Percentiles rank a stretch among this genome's conserved stretches.
Evolutionary conservation across 2,113 vertebrate genomes (phyloP).

Genomic region (Romanogobio albipinnatus): DNA sequence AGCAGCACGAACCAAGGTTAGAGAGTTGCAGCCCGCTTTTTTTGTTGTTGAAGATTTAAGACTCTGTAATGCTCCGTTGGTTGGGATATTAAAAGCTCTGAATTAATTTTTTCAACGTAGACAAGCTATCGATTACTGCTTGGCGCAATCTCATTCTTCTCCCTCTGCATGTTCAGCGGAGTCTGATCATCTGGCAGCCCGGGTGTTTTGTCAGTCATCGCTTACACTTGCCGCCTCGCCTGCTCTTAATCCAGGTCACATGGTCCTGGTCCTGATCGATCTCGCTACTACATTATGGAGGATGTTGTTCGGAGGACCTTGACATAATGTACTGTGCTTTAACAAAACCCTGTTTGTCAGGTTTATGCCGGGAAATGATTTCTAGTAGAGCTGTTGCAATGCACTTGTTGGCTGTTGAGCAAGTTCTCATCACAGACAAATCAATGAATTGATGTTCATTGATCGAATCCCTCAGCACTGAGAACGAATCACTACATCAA

Average conservation of each 20-base stretch:
- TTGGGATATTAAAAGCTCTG: constrained; percentile 30
- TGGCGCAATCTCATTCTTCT: not conserved
- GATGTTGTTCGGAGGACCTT: constrained; percentile 34
- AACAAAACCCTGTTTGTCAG: constrained; percentile 27
- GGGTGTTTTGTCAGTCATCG: constrained; percentile 2
- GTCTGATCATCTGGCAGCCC: constrained; percentile 1
- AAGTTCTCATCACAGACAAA: constrained; percentile 15
- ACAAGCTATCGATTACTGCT: constrained; percentile 23
- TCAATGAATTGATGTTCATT: constrained; percentile 3
- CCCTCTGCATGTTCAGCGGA: not conserved
- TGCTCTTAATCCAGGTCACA: constrained; percentile 16
- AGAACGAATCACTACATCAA: constrained; percentile 12
- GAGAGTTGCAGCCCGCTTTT: not conserved
- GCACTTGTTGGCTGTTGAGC: not conserved
- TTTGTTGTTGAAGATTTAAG: constrained; percentile 29
- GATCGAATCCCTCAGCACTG: constrained; percentile 21
- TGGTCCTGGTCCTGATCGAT: constrained; percentile 32
- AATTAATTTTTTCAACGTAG: constrained; percentile 11
- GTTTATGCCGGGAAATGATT: constrained; percentile 9
- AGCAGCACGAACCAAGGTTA: not conserved
- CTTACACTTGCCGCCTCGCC: not conserved
- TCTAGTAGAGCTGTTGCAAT: not conserved
- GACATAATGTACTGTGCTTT: constrained; percentile 13
- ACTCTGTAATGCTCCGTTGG: not conserved
- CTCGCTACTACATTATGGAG: constrained; percentile 25